These are phyloP conservation scores for Drosophila willistoni DNA, from an alignment of 1,140 invertebrate species.

Conservation along the genomic window DNA sequence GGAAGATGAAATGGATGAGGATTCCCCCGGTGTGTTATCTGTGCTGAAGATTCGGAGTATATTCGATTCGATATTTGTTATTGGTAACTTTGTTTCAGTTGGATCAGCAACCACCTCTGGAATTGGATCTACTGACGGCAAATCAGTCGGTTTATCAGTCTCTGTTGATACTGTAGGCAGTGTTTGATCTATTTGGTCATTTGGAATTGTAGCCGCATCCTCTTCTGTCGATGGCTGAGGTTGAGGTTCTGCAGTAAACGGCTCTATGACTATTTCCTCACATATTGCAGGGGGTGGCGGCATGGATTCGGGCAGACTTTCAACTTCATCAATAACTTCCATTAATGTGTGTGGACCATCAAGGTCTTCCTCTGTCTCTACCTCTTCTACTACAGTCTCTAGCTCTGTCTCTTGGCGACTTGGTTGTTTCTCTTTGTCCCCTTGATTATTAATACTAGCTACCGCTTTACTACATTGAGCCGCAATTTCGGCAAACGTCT, in stretches of 20 bases:
- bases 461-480: conserved; percentile 47
- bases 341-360: conserved; percentile 29
- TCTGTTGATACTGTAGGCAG: background rate
- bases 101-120: background rate
- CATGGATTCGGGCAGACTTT: background rate
- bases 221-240: background rate
- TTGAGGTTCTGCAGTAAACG: background rate
- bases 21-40: background rate
- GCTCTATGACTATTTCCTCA: background rate
- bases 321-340: conserved; percentile 39
- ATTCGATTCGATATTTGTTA: background rate
- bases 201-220: background rate
- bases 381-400: background rate
- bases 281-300: background rate
- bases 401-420: conserved; percentile 2
- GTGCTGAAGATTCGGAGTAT: background rate
- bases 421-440: background rate
- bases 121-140: background rate
- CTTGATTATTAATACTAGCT: background rate
- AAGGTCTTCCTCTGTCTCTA: conserved; percentile 11
- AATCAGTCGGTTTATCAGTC: conserved; percentile 4
- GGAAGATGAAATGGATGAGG: background rate
- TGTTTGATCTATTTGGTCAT: background rate
- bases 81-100: background rate
- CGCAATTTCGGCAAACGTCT: conserved; percentile 63